Evolutionary conservation across 2,113 vertebrate species (phyloP).

Genomic region (Tupaia chinensis): DNA sequence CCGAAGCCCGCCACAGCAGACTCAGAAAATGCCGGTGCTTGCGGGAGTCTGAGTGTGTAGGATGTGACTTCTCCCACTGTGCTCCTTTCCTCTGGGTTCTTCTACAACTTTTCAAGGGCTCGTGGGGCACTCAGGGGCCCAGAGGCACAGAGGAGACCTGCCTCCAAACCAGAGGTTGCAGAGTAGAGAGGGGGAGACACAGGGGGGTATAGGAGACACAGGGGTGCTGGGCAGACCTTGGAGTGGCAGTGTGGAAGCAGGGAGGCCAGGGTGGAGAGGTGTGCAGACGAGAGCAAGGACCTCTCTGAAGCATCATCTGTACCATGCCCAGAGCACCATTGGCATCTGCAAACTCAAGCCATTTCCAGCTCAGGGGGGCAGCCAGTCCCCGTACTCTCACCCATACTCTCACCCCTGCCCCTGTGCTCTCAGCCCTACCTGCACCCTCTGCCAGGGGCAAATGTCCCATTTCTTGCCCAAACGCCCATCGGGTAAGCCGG

Average conservation of each 20-base stretch:
- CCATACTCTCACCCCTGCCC: background rate
- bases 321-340: background rate
- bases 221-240: rapidly evolving
- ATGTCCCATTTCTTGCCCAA: background rate
- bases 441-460: background rate
- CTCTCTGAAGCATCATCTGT: background rate
- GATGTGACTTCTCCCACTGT: background rate
- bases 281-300: background rate
- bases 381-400: background rate
- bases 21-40: background rate
- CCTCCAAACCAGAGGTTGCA: background rate
- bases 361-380: background rate
- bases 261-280: background rate
- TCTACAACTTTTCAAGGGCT: background rate
- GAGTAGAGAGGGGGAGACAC: background rate
- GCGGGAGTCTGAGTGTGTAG: rapidly evolving
- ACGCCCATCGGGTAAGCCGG: background rate
- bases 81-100: background rate
- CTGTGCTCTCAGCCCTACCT: background rate
- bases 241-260: background rate
- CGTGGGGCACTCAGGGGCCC: background rate
- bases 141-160: background rate
- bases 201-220: background rate
- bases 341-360: background rate
- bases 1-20: background rate